Percentiles rank a stretch among this genome's conserved stretches.
phyloP scores from a whole-genome alignment of 1,140 invertebrate genomes.

The Platyscapa corneri region DNA sequence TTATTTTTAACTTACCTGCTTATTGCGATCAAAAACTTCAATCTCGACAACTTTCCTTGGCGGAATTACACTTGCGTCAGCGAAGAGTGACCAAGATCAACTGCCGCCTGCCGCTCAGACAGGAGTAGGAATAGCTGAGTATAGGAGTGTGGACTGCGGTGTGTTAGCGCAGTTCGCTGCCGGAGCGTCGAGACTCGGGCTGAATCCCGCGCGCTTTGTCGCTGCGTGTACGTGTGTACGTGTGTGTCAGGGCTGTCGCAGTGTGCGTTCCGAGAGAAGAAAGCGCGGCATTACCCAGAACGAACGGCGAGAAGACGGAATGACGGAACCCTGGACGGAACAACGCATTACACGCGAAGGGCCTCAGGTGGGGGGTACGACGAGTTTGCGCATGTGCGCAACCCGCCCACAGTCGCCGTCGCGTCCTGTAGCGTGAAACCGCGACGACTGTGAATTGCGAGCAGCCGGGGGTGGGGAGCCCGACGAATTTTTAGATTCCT shows the following conservation, averaged over 20 bases:
- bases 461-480: too few species aligned
- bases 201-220: constrained; percentile 13
- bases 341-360: neutral
- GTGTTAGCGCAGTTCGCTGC: neutral
- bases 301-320: neutral
- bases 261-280: neutral
- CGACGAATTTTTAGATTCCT: too few species aligned
- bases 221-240: neutral
- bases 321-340: too few species aligned
- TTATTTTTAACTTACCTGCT: neutral
- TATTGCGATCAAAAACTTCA: neutral
- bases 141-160: neutral
- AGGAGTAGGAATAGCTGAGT: constrained; percentile 8
- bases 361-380: neutral
- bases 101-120: constrained; percentile 22
- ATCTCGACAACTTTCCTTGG: neutral
- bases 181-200: neutral
- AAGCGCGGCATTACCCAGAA: neutral
- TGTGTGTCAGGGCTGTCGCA: neutral
- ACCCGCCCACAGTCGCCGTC: too few species aligned
- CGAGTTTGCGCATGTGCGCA: neutral
- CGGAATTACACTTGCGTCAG: constrained; percentile 30
- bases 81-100: constrained; percentile 45
- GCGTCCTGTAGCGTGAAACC: too few species aligned
- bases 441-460: too few species aligned